phyloP scores from a whole-genome alignment of 2,797 vertebrate species.

The Urophycis tenuis region DNA sequence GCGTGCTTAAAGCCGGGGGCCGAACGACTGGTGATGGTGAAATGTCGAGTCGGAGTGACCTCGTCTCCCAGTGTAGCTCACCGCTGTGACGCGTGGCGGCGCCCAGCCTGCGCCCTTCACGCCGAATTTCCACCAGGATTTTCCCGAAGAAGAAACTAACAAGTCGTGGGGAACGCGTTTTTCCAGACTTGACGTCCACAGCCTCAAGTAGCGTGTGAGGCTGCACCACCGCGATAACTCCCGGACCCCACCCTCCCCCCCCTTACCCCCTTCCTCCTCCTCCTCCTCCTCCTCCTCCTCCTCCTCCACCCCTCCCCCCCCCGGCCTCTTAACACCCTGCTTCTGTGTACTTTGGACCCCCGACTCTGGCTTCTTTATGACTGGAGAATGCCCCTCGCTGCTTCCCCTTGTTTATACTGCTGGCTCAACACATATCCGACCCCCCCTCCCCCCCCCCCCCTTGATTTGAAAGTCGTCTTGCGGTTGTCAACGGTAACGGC shows the following conservation, averaged over 20 bases:
- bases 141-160: not conserved
- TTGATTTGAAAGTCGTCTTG: slow-evolving; percentile 60
- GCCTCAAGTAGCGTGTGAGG: slow-evolving; percentile 78
- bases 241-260: slow-evolving; percentile 39
- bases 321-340: not conserved
- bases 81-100: slow-evolving; percentile 95
- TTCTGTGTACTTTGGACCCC: slow-evolving; percentile 41
- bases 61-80: slow-evolving; percentile 73
- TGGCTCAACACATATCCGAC: not conserved
- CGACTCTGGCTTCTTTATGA: slow-evolving; percentile 65
- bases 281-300: slow-evolving; percentile 8
- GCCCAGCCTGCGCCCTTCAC: slow-evolving; percentile 68
- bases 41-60: slow-evolving; percentile 42
- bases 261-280: slow-evolving; percentile 45
- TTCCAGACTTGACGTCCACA: slow-evolving; percentile 37
- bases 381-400: slow-evolving; percentile 66
- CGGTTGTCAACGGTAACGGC: not conserved
- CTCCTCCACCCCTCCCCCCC: not conserved
- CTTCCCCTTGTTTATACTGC: slow-evolving; percentile 60
- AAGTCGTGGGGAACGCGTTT: not conserved
- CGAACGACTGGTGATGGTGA: slow-evolving; percentile 52
- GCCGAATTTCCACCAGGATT: slow-evolving; percentile 16
- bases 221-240: slow-evolving; percentile 43
- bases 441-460: slow-evolving; percentile 15
- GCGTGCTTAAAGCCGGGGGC: not conserved